phyloP scores from a whole-genome alignment of 2,888 invertebrate genomes.

The Calliphora vomitoria region DNA sequence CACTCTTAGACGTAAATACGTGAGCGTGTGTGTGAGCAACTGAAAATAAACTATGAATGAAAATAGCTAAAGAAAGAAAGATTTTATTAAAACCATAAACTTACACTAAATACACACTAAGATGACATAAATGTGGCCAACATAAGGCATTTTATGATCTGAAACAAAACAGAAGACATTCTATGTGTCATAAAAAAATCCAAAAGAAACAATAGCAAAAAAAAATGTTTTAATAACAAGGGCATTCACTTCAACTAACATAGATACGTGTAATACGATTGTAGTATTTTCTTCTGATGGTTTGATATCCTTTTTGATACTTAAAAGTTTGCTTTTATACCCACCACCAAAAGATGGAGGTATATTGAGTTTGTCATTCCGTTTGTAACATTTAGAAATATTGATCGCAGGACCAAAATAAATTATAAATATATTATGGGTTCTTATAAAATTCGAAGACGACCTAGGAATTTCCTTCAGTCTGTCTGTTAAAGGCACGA shows the following conservation, averaged over 20 bases:
- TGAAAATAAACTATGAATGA: slow-evolving; percentile 68
- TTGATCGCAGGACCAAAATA: neutral
- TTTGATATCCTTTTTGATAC: slow-evolving; percentile 27
- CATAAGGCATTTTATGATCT: slow-evolving; percentile 74
- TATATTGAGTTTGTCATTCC: no score
- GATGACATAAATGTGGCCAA: slow-evolving; percentile 74
- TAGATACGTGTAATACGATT: slow-evolving; percentile 39
- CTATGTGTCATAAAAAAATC: slow-evolving; percentile 27
- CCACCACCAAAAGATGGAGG: no score
- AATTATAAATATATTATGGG: no score
- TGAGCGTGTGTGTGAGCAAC: neutral
- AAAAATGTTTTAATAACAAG: slow-evolving; percentile 39
- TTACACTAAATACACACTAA: slow-evolving; percentile 76
- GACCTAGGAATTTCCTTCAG: no score
- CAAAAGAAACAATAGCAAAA: slow-evolving; percentile 2
- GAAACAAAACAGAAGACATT: slow-evolving; percentile 42
- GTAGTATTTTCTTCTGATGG: slow-evolving; percentile 31
- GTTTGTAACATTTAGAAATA: no score
- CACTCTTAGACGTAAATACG: neutral
- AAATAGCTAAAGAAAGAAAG: slow-evolving; percentile 57
- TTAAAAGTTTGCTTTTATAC: neutral
- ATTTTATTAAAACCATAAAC: slow-evolving; percentile 77
- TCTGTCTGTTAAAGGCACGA: no score
- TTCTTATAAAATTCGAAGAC: no score
- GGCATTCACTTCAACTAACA: neutral